Base-by-base conservation (phyloP, 2,888 invertebrate species). In the Cyaniris semiargus region DNA sequence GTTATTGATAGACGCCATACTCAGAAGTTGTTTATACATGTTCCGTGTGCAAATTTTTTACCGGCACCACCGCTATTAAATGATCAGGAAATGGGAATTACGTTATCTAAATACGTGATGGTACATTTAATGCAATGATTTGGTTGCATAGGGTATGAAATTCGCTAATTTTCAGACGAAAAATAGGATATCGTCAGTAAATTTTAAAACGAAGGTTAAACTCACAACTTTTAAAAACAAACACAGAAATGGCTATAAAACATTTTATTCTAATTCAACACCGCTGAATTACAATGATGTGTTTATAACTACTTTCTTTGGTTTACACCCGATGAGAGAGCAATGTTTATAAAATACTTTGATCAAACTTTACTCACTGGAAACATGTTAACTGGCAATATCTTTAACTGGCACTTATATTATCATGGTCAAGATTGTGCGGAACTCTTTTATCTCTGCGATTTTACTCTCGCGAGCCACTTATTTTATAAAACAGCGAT, bases 271-370 rank as follows among this genome's bases (percentile, higher is more conserved):
- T 66, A 15, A 66, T 66, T 66, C 27, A 60, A 66, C 27, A 66
- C 27, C 18, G 66, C 66, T 66, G 31, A 66, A 66, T 27, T 27
- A 66, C 66, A 31, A 66, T 66, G 60, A 66, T 58, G n/a, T 60
- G 3, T 66, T 66, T 66, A 66, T 6, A 66, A 60, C 23, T 23
- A 66, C 66, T 6, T 31, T 66, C 66, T 66, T 66, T 66, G 66
- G 66, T 66, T 66, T 66, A 66, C 27, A 66, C 66, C 66, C 27
- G 66, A 66, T 66, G 66, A 66, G 66, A 66, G 66, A 66, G 31
- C 66, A 66, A 66, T 66, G 27, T 31, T 66, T 10, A 38, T 44
- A 44, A 58, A n/a, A 58, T 6, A n/a, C 58, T 21, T 21, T 58
- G n/a, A 21, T 7, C 58, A 44, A 44, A 10, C 15, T 58, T 21